Conservation (phyloP, 2,113 vertebrate genomes). For the Oophaga pumilio region DNA sequence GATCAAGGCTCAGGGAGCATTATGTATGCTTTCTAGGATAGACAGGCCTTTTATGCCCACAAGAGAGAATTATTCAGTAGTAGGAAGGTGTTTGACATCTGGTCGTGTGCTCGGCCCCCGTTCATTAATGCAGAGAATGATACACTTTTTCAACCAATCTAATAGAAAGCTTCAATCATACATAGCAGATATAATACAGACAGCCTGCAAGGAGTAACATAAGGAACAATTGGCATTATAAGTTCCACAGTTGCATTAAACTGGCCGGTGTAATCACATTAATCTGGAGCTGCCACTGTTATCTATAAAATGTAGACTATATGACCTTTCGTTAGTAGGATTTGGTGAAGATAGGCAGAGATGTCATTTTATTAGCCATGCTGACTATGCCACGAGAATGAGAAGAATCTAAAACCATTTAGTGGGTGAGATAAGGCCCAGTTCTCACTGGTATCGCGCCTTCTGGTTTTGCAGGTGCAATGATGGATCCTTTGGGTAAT, state of each 20-base stretch:
- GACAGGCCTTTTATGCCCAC: neutral
- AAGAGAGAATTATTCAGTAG: conserved; percentile 2
- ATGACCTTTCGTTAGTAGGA: too few species aligned
- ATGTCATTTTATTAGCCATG: too few species aligned
- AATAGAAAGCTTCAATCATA: neutral
- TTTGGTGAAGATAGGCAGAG: too few species aligned
- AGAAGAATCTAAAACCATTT: too few species aligned
- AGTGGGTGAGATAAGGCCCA: too few species aligned
- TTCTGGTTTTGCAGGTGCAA: neutral
- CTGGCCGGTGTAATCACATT: too few species aligned
- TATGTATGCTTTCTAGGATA: neutral
- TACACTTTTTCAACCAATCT: neutral
- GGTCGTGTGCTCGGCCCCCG: neutral
- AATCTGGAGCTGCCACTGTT: too few species aligned
- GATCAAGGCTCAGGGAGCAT: neutral
- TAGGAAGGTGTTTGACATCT: neutral
- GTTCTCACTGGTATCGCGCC: neutral
- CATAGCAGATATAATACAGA: neutral
- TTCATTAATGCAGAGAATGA: neutral
- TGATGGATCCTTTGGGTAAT: neutral
- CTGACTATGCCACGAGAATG: too few species aligned
- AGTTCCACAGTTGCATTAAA: too few species aligned
- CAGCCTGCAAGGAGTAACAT: too few species aligned
- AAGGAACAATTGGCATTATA: neutral
- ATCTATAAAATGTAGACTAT: too few species aligned